Evolutionary conservation across 2,888 invertebrate genomes (phyloP).

Genomic region (Phymatocera aterrima): DNA sequence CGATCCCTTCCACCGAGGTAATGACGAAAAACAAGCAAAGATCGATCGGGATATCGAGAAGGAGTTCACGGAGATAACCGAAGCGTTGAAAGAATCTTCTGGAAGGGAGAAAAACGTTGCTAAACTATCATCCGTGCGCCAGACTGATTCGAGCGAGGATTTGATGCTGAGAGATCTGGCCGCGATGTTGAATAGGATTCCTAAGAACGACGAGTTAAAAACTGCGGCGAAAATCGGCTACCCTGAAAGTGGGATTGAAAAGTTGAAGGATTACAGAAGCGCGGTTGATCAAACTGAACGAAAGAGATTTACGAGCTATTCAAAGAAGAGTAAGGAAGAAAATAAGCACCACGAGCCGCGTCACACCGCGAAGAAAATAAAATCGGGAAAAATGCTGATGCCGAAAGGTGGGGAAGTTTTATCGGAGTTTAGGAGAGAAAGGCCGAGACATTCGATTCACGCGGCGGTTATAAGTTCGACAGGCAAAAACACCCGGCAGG

Average conservation of each 20-base stretch:
- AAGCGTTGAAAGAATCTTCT: conserved; percentile 56
- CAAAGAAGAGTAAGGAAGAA: background rate
- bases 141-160: background rate
- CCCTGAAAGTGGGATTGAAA: background rate
- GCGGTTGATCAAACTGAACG: background rate
- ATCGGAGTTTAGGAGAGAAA: background rate
- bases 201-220: background rate
- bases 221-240: background rate
- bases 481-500: background rate
- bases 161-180: conserved; percentile 43
- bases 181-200: conserved; percentile 37
- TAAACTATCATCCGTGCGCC: background rate
- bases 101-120: conserved; percentile 14
- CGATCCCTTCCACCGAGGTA: conserved; percentile 39
- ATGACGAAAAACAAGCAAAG: conserved; percentile 47
- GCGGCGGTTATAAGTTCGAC: background rate
- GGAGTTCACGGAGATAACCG: conserved; percentile 58
- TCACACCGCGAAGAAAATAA: background rate
- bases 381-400: background rate
- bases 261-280: background rate
- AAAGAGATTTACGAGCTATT: background rate
- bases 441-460: background rate
- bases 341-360: background rate
- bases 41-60: conserved; percentile 61
- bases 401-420: background rate